Evolutionary conservation across 2,888 invertebrate genomes (phyloP), one percentile per base, ranked within the genome.

Genomic region (Lapara coniferarum): DNA sequence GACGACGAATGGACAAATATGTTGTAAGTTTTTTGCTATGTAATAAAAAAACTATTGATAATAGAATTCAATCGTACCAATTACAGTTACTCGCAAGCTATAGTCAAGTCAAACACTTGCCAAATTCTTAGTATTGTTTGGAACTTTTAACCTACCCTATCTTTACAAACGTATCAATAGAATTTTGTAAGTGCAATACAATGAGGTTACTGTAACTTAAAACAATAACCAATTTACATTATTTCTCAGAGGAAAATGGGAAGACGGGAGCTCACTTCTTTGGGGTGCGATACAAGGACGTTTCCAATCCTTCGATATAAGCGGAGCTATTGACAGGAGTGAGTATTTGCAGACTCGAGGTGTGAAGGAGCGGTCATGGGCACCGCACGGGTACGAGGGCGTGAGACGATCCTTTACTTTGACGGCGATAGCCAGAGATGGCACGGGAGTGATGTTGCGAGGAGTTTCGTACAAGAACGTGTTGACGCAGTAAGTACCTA

Each of bases 271-370:
- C 66, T 95, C 95, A 85, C 89, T 95, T 72, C 96, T 96, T 80
- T 96, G 95, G 88, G 96, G 96, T 6, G 89, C 93, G 0, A 79
- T 95, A 19, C 91, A 95, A 73, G 96, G 96, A 0, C 93, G 94
- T 19, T 81, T 96, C 70, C 90, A 89, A 68, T 85, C 93, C 0
- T 93, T 89, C 70, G 85, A 92, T 66, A 85, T 84, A 1, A 79
- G 88, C 49, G 93, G 91, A 30, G 82, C 83, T 51, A 73, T 83
- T 4, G 83, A 84, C 8, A 78, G 73, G 76, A 81, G 81, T 81
- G 77, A 85, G 67, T 91, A 88, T 72, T 72, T 96, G 30, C 93
- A 95, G 72, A 82, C 95, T 10, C 91, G 95, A 6, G 95, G 95
- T 1, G 77, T 93, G 0, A 89, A 92, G 57, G 93, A 94, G 72